These are phyloP conservation scores for Sebastes iracundus DNA, from an alignment of 2,797 vertebrate genomes.

Conservation along the genomic window DNA sequence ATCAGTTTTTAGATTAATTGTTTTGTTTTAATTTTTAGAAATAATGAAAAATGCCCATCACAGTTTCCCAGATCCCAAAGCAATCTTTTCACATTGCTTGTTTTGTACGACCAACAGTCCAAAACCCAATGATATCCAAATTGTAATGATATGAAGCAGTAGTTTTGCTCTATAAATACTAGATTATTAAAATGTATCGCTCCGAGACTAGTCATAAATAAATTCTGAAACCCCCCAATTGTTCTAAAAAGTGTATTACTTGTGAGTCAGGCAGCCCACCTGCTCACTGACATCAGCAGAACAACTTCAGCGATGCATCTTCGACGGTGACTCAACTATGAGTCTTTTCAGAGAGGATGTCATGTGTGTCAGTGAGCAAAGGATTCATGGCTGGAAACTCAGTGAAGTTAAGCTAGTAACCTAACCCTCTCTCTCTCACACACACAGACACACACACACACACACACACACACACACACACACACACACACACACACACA, in stretches of 20 bases:
- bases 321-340: constrained; percentile 30
- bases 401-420: constrained; percentile 56
- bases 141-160: background rate
- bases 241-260: background rate
- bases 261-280: constrained; percentile 12
- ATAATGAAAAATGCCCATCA: background rate
- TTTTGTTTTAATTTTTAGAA: background rate
- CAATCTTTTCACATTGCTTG: background rate
- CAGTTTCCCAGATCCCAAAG: too few relatives aligned
- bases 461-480: background rate
- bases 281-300: constrained; percentile 27
- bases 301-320: constrained; percentile 31
- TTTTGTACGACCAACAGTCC: background rate
- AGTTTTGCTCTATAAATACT: background rate
- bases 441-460: background rate
- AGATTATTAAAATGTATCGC: background rate
- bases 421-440: background rate
- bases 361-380: constrained; percentile 51
- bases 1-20: background rate
- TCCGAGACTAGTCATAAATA: background rate
- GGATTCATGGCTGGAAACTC: constrained; percentile 49
- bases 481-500: constrained; percentile 6
- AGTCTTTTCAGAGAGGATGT: constrained; percentile 41
- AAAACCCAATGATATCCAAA: background rate
- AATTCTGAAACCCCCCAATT: background rate